phyloP scores from a whole-genome alignment of 2,888 invertebrate species.

The Andrena marginata region DNA sequence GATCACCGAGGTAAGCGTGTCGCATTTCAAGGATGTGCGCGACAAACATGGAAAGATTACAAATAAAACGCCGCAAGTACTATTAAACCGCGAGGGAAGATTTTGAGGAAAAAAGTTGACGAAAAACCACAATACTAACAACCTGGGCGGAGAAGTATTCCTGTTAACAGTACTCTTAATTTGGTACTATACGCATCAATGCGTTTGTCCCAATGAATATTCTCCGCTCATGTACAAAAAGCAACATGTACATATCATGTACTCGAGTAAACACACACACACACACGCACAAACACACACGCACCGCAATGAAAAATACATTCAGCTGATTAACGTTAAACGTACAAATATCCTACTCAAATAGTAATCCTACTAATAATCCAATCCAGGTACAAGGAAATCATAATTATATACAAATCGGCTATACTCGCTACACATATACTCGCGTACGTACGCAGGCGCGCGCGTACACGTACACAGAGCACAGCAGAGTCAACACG shows the following conservation, averaged over 20 bases:
- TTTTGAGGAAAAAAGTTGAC: background rate
- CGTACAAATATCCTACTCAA: conserved; percentile 13
- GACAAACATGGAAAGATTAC: conserved; percentile 20
- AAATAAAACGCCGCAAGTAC: conserved; percentile 30
- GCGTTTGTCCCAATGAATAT: conserved; percentile 2
- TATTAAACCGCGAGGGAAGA: background rate
- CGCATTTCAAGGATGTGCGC: conserved; percentile 16
- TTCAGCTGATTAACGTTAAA: conserved; percentile 7
- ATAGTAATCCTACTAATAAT: conserved; percentile 4
- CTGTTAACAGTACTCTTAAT: background rate
- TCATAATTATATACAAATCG: conserved; percentile 32
- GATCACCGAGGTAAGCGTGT: conserved; percentile 14
- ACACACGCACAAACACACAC: background rate
- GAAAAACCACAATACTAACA: background rate
- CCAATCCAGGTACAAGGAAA: conserved; percentile 46
- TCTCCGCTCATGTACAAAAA: conserved; percentile 10
- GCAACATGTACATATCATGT: conserved; percentile 34
- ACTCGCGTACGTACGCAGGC: background rate
- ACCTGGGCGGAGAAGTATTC: background rate
- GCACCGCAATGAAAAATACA: background rate
- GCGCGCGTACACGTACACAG: background rate
- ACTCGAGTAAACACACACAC: conserved; percentile 4
- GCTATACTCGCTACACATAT: background rate
- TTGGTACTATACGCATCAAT: background rate
- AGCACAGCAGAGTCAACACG: no score